Conservation (phyloP, 2,888 invertebrate species). For the Ornithoptera alexandrae region DNA sequence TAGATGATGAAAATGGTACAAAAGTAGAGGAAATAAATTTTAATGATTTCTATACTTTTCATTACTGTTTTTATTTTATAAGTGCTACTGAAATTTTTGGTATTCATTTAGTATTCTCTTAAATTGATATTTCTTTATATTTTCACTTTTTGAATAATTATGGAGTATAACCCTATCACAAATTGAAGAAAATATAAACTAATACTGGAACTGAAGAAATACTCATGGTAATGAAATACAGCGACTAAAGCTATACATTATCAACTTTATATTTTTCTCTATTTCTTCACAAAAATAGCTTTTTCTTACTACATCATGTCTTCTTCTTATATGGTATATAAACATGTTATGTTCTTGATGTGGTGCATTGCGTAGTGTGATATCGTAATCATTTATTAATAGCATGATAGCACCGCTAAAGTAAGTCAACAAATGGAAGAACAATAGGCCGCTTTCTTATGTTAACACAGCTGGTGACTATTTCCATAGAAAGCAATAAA, state of each 20-base stretch:
- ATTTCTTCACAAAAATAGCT: background rate
- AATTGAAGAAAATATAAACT: no score
- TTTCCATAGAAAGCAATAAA: slow-evolving; percentile 26
- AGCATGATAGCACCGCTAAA: slow-evolving; percentile 25
- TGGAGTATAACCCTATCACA: no score
- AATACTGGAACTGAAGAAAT: background rate
- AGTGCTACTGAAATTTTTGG: no score
- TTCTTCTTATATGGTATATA: background rate
- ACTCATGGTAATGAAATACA: no score
- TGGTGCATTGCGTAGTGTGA: slow-evolving; percentile 5
- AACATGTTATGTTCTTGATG: background rate
- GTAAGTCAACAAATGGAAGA: slow-evolving; percentile 32
- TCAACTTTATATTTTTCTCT: background rate
- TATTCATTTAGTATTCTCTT: no score
- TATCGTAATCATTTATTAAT: slow-evolving; percentile 30
- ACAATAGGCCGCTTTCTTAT: slow-evolving; percentile 32
- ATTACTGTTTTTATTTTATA: no score
- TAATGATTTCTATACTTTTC: no score
- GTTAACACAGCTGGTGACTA: slow-evolving; percentile 33
- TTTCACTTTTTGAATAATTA: no score
- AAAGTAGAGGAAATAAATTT: no score
- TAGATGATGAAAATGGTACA: no score
- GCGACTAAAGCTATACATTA: background rate
- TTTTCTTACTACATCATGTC: background rate
- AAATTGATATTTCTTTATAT: no score